Evolutionary conservation across 2,113 vertebrate species (phyloP).

Genomic region (Promerops cafer): DNA sequence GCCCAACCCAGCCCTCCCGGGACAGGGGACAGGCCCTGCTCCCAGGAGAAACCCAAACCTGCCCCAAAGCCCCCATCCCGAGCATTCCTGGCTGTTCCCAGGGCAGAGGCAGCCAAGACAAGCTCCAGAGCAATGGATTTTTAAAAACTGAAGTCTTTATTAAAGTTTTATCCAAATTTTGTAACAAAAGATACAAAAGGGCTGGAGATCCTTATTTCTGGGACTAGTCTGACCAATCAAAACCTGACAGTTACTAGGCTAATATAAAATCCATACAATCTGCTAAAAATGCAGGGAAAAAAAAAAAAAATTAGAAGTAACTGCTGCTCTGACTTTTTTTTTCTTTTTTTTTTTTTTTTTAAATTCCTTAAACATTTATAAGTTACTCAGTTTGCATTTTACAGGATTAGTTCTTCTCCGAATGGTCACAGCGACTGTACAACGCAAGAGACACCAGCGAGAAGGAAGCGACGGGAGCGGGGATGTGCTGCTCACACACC

Average conservation of each 20-base stretch:
- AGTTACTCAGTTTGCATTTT: conserved; percentile 65
- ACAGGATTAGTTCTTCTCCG: conserved; percentile 49
- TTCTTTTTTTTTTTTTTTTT: neutral
- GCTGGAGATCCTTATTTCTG: conserved; percentile 48
- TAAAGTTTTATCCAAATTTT: conserved; percentile 69
- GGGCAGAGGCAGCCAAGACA: neutral
- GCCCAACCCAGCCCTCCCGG: rapidly evolving
- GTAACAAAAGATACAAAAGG: conserved; percentile 70
- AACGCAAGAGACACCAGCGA: conserved; percentile 33
- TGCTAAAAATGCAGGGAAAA: conserved; percentile 60
- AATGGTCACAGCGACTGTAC: conserved; percentile 61
- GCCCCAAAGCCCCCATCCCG: neutral
- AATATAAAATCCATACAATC: conserved; percentile 62
- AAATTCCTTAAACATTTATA: conserved; percentile 60
- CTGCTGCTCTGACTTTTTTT: conserved; percentile 43
- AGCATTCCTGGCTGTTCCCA: neutral
- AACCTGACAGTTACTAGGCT: conserved; percentile 49
- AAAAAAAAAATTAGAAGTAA: conserved; percentile 50
- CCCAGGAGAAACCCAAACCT: neutral
- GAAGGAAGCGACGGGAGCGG: neutral
- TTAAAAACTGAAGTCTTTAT: conserved; percentile 69
- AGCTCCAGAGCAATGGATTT: neutral
- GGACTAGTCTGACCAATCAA: conserved; percentile 52
- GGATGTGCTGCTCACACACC: neutral
- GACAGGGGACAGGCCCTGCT: neutral